Percentiles rank a stretch among this genome's conserved stretches.
These are phyloP conservation scores for Amblyopsis hoosieri DNA, from an alignment of 2,797 vertebrate species.

Conservation along the genomic window DNA sequence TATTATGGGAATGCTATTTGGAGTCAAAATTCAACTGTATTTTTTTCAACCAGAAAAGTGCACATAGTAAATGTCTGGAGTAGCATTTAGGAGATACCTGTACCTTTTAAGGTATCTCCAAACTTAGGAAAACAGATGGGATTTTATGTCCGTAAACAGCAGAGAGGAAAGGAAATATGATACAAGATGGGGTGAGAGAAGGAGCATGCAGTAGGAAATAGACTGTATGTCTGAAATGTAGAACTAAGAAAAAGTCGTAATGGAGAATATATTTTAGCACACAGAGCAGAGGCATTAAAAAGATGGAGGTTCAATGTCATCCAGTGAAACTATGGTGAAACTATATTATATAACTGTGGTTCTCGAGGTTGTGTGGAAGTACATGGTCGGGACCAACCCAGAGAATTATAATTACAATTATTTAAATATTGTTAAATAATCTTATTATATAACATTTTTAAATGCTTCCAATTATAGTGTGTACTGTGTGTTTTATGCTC, in stretches of 20 bases:
- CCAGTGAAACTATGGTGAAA: slow-evolving; percentile 10
- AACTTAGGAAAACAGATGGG: slow-evolving; percentile 43
- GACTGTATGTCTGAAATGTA: slow-evolving; percentile 51
- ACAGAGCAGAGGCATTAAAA: slow-evolving; percentile 45
- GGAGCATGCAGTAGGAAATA: slow-evolving; percentile 22
- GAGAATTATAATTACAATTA: too few species aligned
- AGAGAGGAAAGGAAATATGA: slow-evolving; percentile 29
- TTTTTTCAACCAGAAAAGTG: not conserved
- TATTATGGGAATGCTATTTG: not conserved
- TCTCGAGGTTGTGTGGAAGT: too few species aligned
- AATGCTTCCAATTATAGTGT: too few species aligned
- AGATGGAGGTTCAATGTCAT: slow-evolving; percentile 31
- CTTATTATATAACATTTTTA: too few species aligned
- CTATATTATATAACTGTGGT: not conserved
- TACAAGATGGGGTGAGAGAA: slow-evolving; percentile 33
- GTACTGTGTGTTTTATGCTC: too few species aligned
- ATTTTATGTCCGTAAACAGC: slow-evolving; percentile 50
- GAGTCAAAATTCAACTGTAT: not conserved
- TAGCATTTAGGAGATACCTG: not conserved
- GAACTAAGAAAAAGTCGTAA: slow-evolving; percentile 48
- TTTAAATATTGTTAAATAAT: too few species aligned
- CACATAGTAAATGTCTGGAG: not conserved
- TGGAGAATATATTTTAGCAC: slow-evolving; percentile 40
- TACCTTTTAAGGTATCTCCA: slow-evolving; percentile 8
- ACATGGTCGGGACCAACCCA: too few species aligned